These are phyloP conservation scores for Nycticorax nycticorax DNA, from an alignment of 2,113 vertebrate species.

Conservation along the genomic window DNA sequence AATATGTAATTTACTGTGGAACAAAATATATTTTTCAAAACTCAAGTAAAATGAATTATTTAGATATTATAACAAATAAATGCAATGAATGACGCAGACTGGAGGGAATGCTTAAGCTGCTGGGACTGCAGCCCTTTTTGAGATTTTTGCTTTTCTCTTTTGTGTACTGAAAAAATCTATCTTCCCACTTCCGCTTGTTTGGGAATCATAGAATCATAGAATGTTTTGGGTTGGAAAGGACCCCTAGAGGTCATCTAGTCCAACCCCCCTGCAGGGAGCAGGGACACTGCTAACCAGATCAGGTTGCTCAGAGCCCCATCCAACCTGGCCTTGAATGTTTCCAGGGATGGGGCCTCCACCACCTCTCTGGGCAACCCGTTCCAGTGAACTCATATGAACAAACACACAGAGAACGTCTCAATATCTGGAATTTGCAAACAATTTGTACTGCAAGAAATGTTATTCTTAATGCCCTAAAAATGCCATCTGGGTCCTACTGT, in stretches of 20 bases:
- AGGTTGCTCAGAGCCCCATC: no score
- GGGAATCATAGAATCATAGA: not conserved
- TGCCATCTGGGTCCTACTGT: not conserved
- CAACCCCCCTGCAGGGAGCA: no score
- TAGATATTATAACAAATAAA: not conserved
- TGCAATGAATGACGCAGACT: not conserved
- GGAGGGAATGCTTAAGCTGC: not conserved
- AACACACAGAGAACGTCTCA: not conserved
- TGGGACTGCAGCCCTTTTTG: not conserved
- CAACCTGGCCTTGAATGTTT: no score
- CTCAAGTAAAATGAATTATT: not conserved
- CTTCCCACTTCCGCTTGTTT: not conserved
- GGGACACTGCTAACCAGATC: no score
- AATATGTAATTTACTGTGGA: not conserved
- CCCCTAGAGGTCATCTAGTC: no score
- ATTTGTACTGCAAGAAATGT: not conserved
- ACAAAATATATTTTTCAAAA: not conserved
- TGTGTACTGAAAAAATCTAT: not conserved
- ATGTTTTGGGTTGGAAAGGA: no score
- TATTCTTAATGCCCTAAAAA: not conserved
- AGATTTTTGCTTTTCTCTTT: not conserved
- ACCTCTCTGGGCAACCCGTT: no score
- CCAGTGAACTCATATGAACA: not conserved
- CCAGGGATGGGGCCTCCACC: no score
- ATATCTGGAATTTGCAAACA: not conserved